Conservation (phyloP, 1,140 invertebrate species). For the Ooceraea biroi region DNA sequence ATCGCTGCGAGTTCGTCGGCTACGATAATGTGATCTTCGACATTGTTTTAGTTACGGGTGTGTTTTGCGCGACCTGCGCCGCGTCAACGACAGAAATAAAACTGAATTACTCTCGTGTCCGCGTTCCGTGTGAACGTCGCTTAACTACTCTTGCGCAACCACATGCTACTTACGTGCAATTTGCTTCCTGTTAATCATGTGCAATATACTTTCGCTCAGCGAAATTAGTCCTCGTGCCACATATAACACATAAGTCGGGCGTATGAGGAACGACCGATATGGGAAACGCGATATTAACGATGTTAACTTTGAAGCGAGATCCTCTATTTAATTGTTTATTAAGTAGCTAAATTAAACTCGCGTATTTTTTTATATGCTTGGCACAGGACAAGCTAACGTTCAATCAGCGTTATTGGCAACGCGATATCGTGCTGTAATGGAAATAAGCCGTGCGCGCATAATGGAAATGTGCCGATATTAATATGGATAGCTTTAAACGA, state of each 20-base stretch:
- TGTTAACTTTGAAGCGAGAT: not conserved
- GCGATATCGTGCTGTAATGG: constrained; percentile 1
- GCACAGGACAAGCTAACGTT: not conserved
- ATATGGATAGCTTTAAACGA: constrained; percentile 21
- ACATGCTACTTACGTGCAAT: constrained; percentile 9
- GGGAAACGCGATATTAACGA: not conserved
- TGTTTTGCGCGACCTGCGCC: constrained; percentile 7
- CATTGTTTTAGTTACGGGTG: not conserved
- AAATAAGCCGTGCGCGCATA: constrained; percentile 6
- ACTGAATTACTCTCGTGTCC: constrained; percentile 1
- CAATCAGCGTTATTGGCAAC: not conserved
- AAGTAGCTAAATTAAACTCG: not conserved
- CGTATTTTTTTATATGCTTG: not conserved
- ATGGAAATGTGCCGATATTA: constrained; percentile 19
- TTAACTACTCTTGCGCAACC: constrained; percentile 35
- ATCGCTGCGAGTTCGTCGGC: not conserved
- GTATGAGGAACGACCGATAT: not conserved
- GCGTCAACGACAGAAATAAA: constrained; percentile 57
- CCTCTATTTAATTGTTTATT: not conserved
- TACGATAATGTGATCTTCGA: constrained; percentile 21
- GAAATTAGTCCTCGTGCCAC: constrained; percentile 18
- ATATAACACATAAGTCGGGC: not conserved
- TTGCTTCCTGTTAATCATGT: constrained; percentile 51
- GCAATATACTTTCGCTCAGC: constrained; percentile 25
- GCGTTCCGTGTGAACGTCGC: constrained; percentile 30